These are phyloP conservation scores for Eulemur rufifrons DNA, from an alignment of 2,113 vertebrate species.

Conservation along the genomic window DNA sequence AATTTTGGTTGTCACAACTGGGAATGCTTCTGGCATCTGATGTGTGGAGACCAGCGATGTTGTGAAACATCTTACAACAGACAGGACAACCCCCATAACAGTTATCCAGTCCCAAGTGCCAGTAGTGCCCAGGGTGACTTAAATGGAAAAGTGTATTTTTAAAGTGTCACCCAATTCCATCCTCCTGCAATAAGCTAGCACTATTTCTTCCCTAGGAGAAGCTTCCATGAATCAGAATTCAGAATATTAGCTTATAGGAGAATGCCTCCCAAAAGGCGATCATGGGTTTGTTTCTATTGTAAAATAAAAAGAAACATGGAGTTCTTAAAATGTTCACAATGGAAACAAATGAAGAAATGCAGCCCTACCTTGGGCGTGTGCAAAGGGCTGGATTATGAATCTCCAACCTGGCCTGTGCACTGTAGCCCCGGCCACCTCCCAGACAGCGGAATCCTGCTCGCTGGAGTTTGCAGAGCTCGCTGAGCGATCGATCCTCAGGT, in stretches of 20 bases:
- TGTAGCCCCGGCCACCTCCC: neutral
- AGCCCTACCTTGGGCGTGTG: fast-evolving
- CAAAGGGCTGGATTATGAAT: no score
- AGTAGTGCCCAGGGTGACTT: neutral
- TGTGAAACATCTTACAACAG: neutral
- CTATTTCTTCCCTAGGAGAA: neutral
- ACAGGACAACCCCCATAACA: no score
- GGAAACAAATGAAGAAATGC: neutral
- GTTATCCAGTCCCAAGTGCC: neutral
- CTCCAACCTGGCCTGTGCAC: neutral
- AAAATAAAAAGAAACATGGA: neutral
- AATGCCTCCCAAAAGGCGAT: neutral
- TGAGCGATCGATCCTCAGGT: neutral
- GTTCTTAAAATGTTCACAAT: neutral
- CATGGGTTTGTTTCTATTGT: neutral
- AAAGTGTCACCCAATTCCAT: neutral
- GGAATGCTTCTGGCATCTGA: neutral
- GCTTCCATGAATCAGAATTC: neutral
- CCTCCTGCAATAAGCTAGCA: neutral
- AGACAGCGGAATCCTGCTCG: neutral
- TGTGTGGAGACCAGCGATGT: neutral
- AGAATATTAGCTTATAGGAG: neutral
- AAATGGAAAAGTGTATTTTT: neutral
- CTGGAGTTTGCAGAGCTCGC: neutral
- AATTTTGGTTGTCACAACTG: neutral